Base-by-base conservation (phyloP, 2,113 vertebrate genomes). In the Todiramphus chloris region DNA sequence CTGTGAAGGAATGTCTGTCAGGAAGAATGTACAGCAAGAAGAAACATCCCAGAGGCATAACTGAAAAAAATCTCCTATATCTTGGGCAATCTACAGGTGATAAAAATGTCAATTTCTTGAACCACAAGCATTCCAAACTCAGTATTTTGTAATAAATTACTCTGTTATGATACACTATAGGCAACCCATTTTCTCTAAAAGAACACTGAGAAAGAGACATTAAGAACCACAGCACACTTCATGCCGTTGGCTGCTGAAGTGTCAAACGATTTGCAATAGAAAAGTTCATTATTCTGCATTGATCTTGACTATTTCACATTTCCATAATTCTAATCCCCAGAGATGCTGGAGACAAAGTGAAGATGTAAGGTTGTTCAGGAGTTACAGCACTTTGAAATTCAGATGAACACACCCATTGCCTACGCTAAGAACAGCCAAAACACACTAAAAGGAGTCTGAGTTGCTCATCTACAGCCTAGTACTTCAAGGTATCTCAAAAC, bases 321-420 rank as follows among this genome's bases (percentile, higher is more conserved):
- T 94, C 78, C 93, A 92, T 94, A 89, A 91, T 81, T 96, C 73
- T 81, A 94, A 94, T 83, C 91, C 33, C 89, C 92, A 59, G 89
- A 87, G 94, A 94, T 87, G 51, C 80, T 89, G 0, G 35, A 92
- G 87, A 95, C 86, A 94, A 97, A 67, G 86, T 75, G 89, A 87
- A 94, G 83, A 92, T 91, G 80, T 67, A 72, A 87, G 39, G 83
- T 74, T 78, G 46, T 33, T 78, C 30, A 75, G 58, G 87, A 92
- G 81, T 30, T 84, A 53, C 64, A 87, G 73, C 83, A 82, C 94
- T 96, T 94, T 51, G 91, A 95, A 95, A 95, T 95, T 94, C 91
- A 95, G 91, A 92, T 87, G 93, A 97, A 91, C 83, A 87, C 89
- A 95, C 73, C 79, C 77, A 95, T 74, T 89, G 83, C 83, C 83